phyloP scores from a whole-genome alignment of 2,797 vertebrate species.

The Halcyon leucocephala region DNA sequence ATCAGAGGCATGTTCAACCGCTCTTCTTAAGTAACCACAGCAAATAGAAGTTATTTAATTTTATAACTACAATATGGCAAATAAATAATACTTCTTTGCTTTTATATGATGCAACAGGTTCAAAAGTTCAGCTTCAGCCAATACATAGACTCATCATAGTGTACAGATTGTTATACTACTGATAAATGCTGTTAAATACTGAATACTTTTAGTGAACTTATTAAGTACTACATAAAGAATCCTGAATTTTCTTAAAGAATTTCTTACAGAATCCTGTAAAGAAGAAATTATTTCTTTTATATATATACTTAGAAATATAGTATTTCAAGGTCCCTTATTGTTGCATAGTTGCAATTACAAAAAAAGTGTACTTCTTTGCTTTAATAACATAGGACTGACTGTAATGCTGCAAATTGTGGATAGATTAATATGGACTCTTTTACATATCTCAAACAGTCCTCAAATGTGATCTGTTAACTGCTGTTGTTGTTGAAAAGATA shows the following conservation, averaged over 20 bases:
- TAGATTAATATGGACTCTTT: neutral
- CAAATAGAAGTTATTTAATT: constrained; percentile 74
- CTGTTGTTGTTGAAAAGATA: neutral
- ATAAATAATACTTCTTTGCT: constrained; percentile 72
- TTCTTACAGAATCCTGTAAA: neutral
- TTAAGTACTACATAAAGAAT: constrained; percentile 3
- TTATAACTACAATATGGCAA: constrained; percentile 73
- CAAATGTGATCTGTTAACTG: neutral
- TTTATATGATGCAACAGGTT: constrained; percentile 72
- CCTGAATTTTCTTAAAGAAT: neutral
- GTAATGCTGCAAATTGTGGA: neutral
- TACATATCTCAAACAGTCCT: neutral
- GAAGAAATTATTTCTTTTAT: neutral
- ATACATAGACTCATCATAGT: constrained; percentile 51
- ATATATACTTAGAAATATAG: neutral
- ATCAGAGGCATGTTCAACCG: constrained; percentile 62
- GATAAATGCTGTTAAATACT: constrained; percentile 60
- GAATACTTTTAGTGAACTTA: constrained; percentile 58
- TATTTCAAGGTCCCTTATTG: constrained; percentile 5
- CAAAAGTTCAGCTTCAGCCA: constrained; percentile 75
- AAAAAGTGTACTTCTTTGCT: neutral
- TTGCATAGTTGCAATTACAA: neutral
- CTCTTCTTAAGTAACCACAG: constrained; percentile 66
- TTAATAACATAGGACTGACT: neutral
- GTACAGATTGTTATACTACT: constrained; percentile 20